These are phyloP conservation scores for Chrysolophus pictus DNA, from an alignment of 2,797 vertebrate species.

Conservation along the genomic window DNA sequence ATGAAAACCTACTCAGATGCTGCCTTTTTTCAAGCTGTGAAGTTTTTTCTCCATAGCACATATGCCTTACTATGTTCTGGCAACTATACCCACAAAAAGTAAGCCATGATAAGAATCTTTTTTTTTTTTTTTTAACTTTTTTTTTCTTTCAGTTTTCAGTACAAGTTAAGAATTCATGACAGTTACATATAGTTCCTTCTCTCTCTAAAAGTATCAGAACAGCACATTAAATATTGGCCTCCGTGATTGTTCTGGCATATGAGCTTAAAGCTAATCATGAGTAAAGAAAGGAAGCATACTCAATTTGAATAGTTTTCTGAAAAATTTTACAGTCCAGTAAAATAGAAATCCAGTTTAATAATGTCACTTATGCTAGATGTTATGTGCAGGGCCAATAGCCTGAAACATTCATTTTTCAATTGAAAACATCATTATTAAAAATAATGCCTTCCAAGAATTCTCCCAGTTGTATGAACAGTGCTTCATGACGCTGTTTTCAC, in stretches of 20 bases:
- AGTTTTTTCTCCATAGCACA: slow-evolving; percentile 17
- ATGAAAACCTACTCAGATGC: slow-evolving; percentile 45
- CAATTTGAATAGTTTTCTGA: neutral
- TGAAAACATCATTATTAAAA: slow-evolving; percentile 39
- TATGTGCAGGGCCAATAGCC: neutral
- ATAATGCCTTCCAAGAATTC: slow-evolving; percentile 7
- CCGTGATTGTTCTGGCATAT: neutral
- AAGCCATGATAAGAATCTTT: neutral
- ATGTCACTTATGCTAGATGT: neutral
- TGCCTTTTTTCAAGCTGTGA: slow-evolving; percentile 60
- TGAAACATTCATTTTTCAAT: slow-evolving; percentile 8
- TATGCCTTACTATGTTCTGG: slow-evolving; percentile 41
- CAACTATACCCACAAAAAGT: neutral
- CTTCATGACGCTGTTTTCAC: slow-evolving; percentile 7
- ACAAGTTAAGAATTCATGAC: neutral
- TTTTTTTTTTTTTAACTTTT: neutral
- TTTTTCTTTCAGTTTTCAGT: neutral
- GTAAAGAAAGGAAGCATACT: neutral
- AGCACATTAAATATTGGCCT: neutral
- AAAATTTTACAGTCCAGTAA: neutral
- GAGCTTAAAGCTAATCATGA: neutral
- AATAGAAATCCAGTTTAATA: slow-evolving; percentile 29
- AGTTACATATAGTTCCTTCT: neutral
- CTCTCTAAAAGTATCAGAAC: neutral
- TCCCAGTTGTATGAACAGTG: neutral